These are phyloP conservation scores for Chaetorhynchus papuensis DNA, from an alignment of 2,113 vertebrate species.

Conservation along the genomic window DNA sequence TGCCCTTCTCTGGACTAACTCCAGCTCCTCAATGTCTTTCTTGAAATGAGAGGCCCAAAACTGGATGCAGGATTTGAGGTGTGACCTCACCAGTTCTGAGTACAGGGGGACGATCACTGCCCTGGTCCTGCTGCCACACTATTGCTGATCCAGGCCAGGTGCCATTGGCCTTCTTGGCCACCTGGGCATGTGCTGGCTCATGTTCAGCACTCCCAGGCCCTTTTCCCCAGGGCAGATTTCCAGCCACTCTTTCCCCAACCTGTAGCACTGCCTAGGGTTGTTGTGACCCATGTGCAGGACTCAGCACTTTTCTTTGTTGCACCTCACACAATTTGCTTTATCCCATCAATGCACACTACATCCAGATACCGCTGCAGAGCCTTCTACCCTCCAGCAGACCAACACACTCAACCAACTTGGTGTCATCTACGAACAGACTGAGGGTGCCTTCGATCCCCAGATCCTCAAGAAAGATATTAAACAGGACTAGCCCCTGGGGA, in stretches of 20 bases:
- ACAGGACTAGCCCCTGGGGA: background rate
- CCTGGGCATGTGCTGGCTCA: background rate
- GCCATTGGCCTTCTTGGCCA: background rate
- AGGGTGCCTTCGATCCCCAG: background rate
- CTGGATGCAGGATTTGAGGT: background rate
- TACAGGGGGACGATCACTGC: background rate
- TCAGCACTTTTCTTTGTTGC: background rate
- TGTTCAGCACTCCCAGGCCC: background rate
- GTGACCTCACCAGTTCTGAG: background rate
- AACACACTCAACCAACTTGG: fast-evolving
- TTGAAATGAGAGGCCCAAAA: background rate
- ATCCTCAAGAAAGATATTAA: background rate
- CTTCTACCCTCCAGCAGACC: background rate
- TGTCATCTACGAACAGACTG: background rate
- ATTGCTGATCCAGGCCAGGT: background rate
- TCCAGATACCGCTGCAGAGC: background rate
- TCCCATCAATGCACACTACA: background rate
- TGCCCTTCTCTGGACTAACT: background rate
- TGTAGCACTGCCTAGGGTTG: background rate
- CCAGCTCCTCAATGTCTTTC: background rate
- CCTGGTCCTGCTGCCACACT: background rate
- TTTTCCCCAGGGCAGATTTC: background rate
- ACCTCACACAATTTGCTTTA: background rate
- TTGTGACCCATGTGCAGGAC: background rate
- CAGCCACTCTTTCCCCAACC: background rate